These are phyloP conservation scores for Etheostoma spectabile DNA, from an alignment of 2,113 vertebrate genomes.

Conservation along the genomic window DNA sequence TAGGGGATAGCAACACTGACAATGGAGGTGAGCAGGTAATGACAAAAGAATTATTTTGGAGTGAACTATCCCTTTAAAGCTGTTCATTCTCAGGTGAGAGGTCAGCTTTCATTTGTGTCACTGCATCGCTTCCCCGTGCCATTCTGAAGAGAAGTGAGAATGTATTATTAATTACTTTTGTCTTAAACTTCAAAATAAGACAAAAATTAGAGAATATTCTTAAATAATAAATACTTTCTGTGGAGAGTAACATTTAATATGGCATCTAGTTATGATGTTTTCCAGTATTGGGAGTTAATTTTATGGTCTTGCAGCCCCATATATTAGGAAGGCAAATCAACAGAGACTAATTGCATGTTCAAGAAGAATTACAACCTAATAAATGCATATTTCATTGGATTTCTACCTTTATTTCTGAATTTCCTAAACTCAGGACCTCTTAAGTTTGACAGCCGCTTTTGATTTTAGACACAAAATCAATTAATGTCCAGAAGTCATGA, in stretches of 20 bases:
- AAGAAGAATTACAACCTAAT: slow-evolving; percentile 26
- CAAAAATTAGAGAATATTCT: slow-evolving; percentile 8
- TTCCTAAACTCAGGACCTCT: slow-evolving; percentile 31
- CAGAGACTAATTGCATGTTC: slow-evolving; percentile 29
- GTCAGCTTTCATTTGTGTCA: slow-evolving; percentile 30
- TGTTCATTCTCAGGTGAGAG: slow-evolving; percentile 17
- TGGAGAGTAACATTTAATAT: slow-evolving; percentile 34
- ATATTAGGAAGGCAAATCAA: slow-evolving; percentile 25
- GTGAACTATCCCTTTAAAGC: slow-evolving; percentile 24
- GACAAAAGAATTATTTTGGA: not conserved
- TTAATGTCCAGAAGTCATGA: slow-evolving; percentile 51
- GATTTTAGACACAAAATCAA: slow-evolving; percentile 60
- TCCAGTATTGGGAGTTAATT: not conserved
- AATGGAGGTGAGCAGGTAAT: not conserved
- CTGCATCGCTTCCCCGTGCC: not conserved
- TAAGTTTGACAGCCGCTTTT: slow-evolving; percentile 49
- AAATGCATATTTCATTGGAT: slow-evolving; percentile 52
- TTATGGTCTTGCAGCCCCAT: slow-evolving; percentile 5
- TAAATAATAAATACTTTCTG: slow-evolving; percentile 40
- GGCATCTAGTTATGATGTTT: not conserved
- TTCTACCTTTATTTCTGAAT: slow-evolving; percentile 29
- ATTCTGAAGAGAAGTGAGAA: not conserved
- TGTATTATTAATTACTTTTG: slow-evolving; percentile 42
- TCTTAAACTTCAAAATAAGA: slow-evolving; percentile 10
- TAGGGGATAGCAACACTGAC: not conserved